These are phyloP conservation scores for Gobio occitaniae DNA, from an alignment of 2,797 vertebrate species.

Conservation along the genomic window DNA sequence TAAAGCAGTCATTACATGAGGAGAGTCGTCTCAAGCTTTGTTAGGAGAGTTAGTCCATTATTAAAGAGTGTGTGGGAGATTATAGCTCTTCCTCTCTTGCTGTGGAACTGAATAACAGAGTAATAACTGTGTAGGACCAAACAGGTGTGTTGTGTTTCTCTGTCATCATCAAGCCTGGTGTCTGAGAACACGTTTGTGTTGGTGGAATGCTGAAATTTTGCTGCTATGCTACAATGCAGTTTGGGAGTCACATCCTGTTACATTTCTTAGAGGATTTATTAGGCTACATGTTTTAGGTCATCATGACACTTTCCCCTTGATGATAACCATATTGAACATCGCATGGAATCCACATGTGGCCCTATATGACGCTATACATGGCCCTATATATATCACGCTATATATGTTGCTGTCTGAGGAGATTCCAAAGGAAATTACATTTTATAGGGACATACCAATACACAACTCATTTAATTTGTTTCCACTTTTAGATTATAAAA, in stretches of 20 bases:
- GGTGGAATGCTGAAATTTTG: background rate
- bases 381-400: too few species aligned
- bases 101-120: background rate
- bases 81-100: background rate
- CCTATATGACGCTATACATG: too few species aligned
- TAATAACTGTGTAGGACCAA: background rate
- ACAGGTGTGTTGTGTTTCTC: constrained; percentile 19
- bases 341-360: too few species aligned
- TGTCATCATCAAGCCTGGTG: background rate
- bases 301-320: background rate
- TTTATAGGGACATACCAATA: background rate
- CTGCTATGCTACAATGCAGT: background rate
- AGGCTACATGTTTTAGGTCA: background rate
- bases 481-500: background rate
- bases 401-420: too few species aligned
- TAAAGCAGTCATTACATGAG: constrained; percentile 9
- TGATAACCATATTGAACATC: background rate
- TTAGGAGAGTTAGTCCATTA: background rate
- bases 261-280: background rate
- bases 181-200: background rate
- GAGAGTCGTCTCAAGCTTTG: constrained; percentile 17
- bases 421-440: background rate
- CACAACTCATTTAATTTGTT: background rate
- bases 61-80: background rate
- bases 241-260: background rate